Conservation (phyloP, 2,888 invertebrate genomes). For the Epirrhoe tristata region DNA sequence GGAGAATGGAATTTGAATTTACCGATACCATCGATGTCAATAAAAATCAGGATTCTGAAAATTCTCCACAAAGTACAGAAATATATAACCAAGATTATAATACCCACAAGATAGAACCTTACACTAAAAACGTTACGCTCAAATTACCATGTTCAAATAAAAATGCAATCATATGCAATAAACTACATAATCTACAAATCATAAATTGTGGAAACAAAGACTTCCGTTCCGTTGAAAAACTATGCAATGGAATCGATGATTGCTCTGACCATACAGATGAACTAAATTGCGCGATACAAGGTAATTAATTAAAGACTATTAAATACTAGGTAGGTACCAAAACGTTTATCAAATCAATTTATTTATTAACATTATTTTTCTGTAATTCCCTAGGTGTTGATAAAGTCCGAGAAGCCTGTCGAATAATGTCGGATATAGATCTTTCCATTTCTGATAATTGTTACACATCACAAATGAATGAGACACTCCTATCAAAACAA, state of each 20-base stretch:
- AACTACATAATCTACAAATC: constrained; percentile 57
- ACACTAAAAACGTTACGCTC: constrained; percentile 12
- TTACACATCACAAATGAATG: constrained; percentile 44
- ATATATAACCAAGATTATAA: not conserved
- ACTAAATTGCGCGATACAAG: constrained; percentile 60
- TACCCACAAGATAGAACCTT: constrained; percentile 14
- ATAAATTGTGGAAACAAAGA: constrained; percentile 55
- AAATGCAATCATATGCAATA: constrained; percentile 53
- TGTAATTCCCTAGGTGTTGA: constrained; percentile 55
- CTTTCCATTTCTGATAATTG: constrained; percentile 53
- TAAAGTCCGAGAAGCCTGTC: constrained; percentile 52
- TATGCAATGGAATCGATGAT: constrained; percentile 65
- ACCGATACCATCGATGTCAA: constrained; percentile 24
- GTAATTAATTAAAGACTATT: constrained; percentile 29
- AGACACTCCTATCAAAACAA: constrained; percentile 50
- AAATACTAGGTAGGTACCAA: too few relatives aligned
- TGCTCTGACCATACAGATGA: constrained; percentile 68
- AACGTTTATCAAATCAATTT: not conserved
- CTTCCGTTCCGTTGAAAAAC: constrained; percentile 52
- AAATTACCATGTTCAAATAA: constrained; percentile 44
- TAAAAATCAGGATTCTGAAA: constrained; percentile 14
- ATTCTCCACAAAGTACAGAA: not conserved
- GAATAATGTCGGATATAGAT: constrained; percentile 54
- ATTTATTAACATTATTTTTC: not conserved
- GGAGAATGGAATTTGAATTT: constrained; percentile 37